Percentiles rank a stretch among this genome's conserved stretches.
Evolutionary conservation across 2,888 invertebrate species (phyloP).

Genomic region (Lepidonotus clava): DNA sequence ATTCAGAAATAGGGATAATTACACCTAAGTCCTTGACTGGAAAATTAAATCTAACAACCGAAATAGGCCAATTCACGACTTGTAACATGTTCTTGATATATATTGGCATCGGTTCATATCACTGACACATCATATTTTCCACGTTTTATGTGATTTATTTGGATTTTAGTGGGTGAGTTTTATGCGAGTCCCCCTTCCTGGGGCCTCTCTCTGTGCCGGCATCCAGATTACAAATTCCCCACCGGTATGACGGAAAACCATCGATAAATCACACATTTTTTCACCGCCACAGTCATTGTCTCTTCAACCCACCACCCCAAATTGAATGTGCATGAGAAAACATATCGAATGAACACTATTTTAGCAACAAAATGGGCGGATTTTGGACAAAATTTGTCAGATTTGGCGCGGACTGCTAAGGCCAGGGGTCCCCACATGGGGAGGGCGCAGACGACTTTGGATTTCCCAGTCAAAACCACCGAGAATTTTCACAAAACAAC

Average conservation of each 20-base stretch:
- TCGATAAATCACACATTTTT: constrained; percentile 4
- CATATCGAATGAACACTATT: background rate
- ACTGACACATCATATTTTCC: background rate
- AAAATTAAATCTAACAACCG: background rate
- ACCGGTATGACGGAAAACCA: constrained; percentile 29
- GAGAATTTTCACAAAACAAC: too few species aligned
- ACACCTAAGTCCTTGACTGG: constrained; percentile 25
- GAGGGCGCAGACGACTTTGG: too few species aligned
- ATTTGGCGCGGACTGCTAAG: too few species aligned
- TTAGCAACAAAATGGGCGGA: background rate
- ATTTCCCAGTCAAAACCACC: too few species aligned
- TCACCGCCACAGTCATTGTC: background rate
- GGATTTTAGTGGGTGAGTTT: background rate
- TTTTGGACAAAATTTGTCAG: background rate
- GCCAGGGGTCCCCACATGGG: too few species aligned
- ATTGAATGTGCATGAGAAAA: background rate
- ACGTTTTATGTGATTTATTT: background rate
- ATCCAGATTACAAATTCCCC: constrained; percentile 26
- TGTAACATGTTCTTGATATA: too few species aligned
- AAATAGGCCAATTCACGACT: too few species aligned
- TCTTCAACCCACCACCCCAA: background rate
- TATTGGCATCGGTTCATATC: too few species aligned
- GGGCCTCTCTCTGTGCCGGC: constrained; percentile 38
- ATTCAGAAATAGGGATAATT: background rate
- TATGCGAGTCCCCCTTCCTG: background rate